Evolutionary conservation across 1,140 invertebrate genomes (phyloP), one percentile per base, ranked within the genome.

Genomic region (Lepidurus packardi): DNA sequence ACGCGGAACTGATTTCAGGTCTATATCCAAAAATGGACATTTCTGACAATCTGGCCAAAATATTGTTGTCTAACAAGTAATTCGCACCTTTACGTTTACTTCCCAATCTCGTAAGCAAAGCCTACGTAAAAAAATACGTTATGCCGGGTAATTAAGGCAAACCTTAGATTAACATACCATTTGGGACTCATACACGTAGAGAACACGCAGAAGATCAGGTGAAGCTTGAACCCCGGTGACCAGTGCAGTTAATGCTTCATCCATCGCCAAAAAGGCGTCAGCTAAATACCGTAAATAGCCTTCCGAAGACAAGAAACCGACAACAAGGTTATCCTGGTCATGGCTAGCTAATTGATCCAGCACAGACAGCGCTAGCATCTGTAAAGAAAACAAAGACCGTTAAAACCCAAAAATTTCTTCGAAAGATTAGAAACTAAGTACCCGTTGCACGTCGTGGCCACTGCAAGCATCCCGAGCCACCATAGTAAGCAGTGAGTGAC

Each of bases 121-220:
- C 89, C 86, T 87, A 80, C 9, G 82, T 79, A n/a, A 78, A 73
- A 2, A 34, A 34, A 34, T 34, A 34, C 34, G 34, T 34, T 34
- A 34, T 34, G 34, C 34, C 34, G 34, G 34, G 3, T 34, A 34
- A 34, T 34, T 4, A 34, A 34, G 34, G 4, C 34, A 34, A 1
- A 34, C 34, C 3, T 34, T 76, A 82, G 82, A 83, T 4, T 2
- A 16, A 47, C 43, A 45, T 82, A 87, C 87, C 90, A 96, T 92
- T 85, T 94, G 94, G 0, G 93, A 92, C 84, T 95, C 92, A 85
- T 94, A 96, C 1, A 96, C 89, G 86, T 94, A 97, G 0, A 96
- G 85, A 1, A 91, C 89, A 78, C 91, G 89, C 41, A 96, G 86
- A 11, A 90, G 90, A 53, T 90, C 89, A 0, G 91, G 90, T 43